Evolutionary conservation across 2,113 vertebrate genomes (phyloP).

Genomic region (Gasterosteus nipponicus): DNA sequence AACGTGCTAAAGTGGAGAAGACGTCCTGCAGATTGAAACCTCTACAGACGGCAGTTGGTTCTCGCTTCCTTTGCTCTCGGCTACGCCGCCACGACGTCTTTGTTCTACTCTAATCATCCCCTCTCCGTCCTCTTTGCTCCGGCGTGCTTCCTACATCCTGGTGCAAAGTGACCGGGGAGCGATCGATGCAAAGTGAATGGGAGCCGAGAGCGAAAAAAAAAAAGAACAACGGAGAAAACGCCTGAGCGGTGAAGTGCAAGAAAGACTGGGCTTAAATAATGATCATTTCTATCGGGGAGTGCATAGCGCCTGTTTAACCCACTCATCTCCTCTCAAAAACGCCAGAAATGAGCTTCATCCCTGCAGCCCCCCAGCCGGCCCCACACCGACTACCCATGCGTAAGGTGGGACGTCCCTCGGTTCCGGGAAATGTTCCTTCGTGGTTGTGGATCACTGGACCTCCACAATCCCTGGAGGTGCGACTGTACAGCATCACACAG

Average conservation of each 20-base stretch:
- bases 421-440: conserved; percentile 20
- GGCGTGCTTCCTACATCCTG: not conserved
- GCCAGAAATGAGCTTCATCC: conserved; percentile 27
- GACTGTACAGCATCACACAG: conserved; percentile 26
- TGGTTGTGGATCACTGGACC: conserved; percentile 24
- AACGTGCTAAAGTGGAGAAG: too few relatives aligned
- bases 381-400: conserved; percentile 14
- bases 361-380: not conserved
- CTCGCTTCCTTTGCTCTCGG: not conserved
- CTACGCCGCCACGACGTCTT: not conserved
- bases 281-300: not conserved
- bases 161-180: conserved; percentile 21
- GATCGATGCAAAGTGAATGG: not conserved
- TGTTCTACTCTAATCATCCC: conserved; percentile 21
- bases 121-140: not conserved
- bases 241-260: not conserved
- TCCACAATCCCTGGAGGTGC: conserved; percentile 37
- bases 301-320: not conserved
- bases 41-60: not conserved
- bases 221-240: not conserved
- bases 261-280: conserved; percentile 3
- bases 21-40: too few relatives aligned
- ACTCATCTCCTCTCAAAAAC: conserved; percentile 4
- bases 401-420: conserved; percentile 22
- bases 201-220: not conserved